Conservation (phyloP, 2,113 vertebrate species). For the Notarius quadriscutis region DNA sequence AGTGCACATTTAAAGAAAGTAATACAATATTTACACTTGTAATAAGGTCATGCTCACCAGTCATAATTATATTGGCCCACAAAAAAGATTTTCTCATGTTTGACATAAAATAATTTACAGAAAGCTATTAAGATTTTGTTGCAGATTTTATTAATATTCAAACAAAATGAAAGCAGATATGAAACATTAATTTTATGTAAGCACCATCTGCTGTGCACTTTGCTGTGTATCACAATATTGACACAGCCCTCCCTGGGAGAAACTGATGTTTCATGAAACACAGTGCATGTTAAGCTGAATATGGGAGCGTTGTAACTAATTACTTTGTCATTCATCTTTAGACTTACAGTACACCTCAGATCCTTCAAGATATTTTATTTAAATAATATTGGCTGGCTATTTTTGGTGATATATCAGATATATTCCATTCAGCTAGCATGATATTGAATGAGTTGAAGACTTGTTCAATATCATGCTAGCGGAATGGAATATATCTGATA, state of each 20-base stretch:
- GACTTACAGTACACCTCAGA: background rate
- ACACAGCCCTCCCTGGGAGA: background rate
- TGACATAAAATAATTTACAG: background rate
- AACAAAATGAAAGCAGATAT: background rate
- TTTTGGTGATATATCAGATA: too few relatives aligned
- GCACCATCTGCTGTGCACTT: slow-evolving; percentile 5
- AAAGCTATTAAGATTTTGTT: background rate
- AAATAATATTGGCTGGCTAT: too few relatives aligned
- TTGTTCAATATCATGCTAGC: too few relatives aligned
- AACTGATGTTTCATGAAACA: background rate
- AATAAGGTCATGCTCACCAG: background rate
- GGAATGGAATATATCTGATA: too few relatives aligned
- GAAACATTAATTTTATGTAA: background rate
- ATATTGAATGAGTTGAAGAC: too few relatives aligned
- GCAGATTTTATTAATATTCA: background rate
- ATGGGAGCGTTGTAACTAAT: background rate
- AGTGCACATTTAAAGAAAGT: background rate
- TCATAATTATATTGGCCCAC: background rate
- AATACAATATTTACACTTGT: background rate
- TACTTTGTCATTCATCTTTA: background rate
- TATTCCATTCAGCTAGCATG: too few relatives aligned
- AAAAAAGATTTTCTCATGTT: background rate
- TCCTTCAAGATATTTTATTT: background rate
- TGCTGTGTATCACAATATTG: slow-evolving; percentile 16
- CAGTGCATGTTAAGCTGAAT: background rate